phyloP scores from a whole-genome alignment of 2,797 vertebrate genomes.

The Zenarchopterus dispar region DNA sequence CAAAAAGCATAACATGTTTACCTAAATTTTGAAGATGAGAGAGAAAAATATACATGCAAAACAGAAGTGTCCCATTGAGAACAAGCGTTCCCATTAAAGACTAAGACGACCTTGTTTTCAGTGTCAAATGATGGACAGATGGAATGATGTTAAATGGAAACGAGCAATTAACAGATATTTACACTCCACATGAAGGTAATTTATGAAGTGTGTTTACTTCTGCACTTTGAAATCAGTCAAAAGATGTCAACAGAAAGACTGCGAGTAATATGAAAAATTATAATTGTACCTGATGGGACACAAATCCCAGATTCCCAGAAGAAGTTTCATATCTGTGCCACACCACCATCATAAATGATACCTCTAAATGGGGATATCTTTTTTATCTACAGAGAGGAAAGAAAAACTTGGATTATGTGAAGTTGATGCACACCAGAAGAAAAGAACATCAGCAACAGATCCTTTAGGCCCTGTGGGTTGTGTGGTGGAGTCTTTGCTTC shows the following conservation, averaged over 20 bases:
- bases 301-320: too few relatives aligned
- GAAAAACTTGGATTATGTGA: too few relatives aligned
- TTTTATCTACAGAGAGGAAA: too few relatives aligned
- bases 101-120: conserved; percentile 3
- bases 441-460: too few relatives aligned
- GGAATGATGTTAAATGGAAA: conserved; percentile 8
- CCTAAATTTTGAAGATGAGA: background rate
- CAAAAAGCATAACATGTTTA: background rate
- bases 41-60: background rate
- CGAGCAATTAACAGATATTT: conserved; percentile 39
- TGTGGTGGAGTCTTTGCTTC: too few relatives aligned
- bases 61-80: background rate
- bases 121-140: conserved; percentile 32
- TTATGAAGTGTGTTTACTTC: conserved; percentile 43
- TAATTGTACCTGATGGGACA: too few relatives aligned
- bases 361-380: too few relatives aligned
- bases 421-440: too few relatives aligned
- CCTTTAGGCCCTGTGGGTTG: too few relatives aligned
- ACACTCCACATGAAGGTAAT: conserved; percentile 15
- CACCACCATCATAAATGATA: too few relatives aligned
- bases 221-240: conserved; percentile 35
- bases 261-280: too few relatives aligned
- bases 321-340: too few relatives aligned
- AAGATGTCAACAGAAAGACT: background rate
- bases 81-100: conserved; percentile 13